These are phyloP conservation scores for Cyanoderma ruficeps DNA, from an alignment of 2,113 vertebrate species.

Conservation along the genomic window DNA sequence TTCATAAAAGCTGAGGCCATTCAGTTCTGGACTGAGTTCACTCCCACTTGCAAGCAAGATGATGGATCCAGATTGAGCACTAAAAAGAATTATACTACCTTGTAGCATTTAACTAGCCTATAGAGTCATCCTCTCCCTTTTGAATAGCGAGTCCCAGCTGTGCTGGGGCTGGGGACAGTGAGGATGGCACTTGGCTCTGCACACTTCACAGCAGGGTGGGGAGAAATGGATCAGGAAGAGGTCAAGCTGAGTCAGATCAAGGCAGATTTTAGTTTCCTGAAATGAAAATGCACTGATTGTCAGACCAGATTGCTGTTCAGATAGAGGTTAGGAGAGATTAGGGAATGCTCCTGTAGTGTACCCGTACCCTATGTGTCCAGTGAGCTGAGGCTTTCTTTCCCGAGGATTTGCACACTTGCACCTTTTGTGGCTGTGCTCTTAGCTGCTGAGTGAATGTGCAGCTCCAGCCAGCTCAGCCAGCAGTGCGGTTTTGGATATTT, in stretches of 20 bases:
- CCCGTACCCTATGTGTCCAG: rapidly evolving
- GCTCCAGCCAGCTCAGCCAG: background rate
- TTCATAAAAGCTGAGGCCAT: background rate
- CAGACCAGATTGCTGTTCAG: background rate
- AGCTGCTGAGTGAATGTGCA: background rate
- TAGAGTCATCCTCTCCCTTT: background rate
- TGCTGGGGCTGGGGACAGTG: background rate
- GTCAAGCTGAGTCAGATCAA: background rate
- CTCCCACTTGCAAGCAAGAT: background rate
- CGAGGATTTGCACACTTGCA: rapidly evolving
- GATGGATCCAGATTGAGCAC: background rate
- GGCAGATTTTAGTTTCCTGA: background rate
- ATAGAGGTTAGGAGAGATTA: background rate
- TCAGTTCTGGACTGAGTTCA: background rate
- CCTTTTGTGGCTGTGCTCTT: background rate
- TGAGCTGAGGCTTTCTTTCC: background rate
- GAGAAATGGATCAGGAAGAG: background rate
- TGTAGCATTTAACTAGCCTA: background rate
- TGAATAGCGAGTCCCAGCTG: background rate
- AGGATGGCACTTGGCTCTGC: background rate
- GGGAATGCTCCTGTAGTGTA: background rate
- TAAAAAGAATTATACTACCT: background rate
- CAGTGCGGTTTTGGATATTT: background rate
- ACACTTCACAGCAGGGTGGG: background rate
- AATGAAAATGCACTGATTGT: background rate